Evolutionary conservation across 2,113 vertebrate genomes (phyloP), one percentile per base, ranked within the genome.

Genomic region (Crocuta crocuta): DNA sequence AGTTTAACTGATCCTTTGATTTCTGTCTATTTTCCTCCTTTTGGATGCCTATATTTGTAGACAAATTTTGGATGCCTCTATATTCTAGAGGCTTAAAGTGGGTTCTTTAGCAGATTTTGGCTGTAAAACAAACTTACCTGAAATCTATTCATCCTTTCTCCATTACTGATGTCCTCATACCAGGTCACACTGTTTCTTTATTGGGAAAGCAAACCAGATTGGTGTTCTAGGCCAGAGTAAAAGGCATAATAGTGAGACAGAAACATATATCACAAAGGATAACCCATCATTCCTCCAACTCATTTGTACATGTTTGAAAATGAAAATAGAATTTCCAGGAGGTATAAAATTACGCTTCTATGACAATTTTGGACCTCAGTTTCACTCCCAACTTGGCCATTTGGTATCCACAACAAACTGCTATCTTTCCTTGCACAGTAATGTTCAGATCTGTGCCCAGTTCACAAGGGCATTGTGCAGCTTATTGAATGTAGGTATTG

Each of bases 401-500:
- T 97, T 96, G 33, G 24, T 91, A 68, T 97, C 45, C 23, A 43
- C 82, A 94, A 95, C 68, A 98, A 93, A 82, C 78, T 4, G 26
- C 35, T 89, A 15, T 92, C 68, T 87, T 92, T 97, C 24, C 55
- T 84, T 83, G 85, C 66, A 21, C 35, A 92, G 61, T 78, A 92
- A 95, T 55, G 10, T 90, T 80, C 50, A 93, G 48, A 78, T 94
- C 55, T 43, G 55, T 95, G 66, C 50, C 82, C 79, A 91, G 87
- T 82, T 95, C 80, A 96, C 80, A 68, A 70, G 81, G 66, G 71
- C 48, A 74, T 82, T 76, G 45, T 94, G 48, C 23, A 85, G 70
- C 81, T 98, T 96, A 95, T 96, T 98, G 95, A 96, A 96, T 92
- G 91, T n/a, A 96, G 53, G 39, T 90, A 90, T 95, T 93, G 39